Base-by-base conservation (phyloP, 2,888 invertebrate genomes). In the Danaus chrysippus region DNA sequence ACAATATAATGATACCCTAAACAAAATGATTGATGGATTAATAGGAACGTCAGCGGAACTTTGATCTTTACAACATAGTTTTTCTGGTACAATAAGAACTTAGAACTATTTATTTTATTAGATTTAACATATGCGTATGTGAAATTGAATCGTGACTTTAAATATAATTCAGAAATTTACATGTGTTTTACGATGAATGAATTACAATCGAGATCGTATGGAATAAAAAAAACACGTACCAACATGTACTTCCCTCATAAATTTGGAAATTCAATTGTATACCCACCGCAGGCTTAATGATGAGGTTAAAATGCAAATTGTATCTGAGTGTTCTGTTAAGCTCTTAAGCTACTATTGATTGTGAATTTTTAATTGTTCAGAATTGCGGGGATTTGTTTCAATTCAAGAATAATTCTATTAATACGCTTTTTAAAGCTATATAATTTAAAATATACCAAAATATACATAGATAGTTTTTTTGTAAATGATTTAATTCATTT, bases 231-330 rank as follows among this genome's bases (percentile, higher is more conserved):
- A 64, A 58, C 58, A 57, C 58, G 58, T 58, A 60, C 54, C 57
- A 54, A 57, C 54, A 60, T 64, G 56, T 57, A 52, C 46, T 34
- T 9, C 10, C 17, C 15, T 49, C n/a, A 52, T 12, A 23, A 46
- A 60, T 54, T 54, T 54, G 34, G 46, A 44, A 57, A 59, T 63
- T 63, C 57, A 63, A 63, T 63, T 59, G 56, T 59, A 59, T 52
- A 49, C 53, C 57, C 23, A 55, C 63, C 59, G 56, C 63, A 44
- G 56, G 49, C 19, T 63, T 61, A 54, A 63, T 60, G 63, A 54
- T 43, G 59, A 54, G 57, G 57, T 57, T 60, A 54, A 60, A 63
- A 58, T 49, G 57, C 54, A 54, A 63, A 63, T 63, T 63, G 54
- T 60, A 57, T 59, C 41, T 34, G 57, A 56, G 43, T 43, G 34